Evolutionary conservation across 2,888 invertebrate species (phyloP).

Genomic region (Drosophila austrosaltans): DNA sequence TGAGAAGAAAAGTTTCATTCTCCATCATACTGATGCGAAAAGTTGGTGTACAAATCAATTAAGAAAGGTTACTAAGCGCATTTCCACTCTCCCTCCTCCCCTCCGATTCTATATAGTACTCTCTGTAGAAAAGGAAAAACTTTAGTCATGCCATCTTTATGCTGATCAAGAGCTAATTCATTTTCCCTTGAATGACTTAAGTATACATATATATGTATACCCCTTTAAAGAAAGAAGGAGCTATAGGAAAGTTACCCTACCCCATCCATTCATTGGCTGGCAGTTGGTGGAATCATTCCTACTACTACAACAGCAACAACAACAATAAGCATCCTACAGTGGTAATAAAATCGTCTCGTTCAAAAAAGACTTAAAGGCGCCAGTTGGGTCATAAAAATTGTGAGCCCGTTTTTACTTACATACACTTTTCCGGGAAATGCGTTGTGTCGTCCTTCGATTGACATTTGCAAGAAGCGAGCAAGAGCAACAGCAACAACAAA

Average conservation of each 20-base stretch:
- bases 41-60: conserved; percentile 6
- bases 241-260: too few relatives aligned
- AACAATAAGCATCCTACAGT: background rate
- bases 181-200: too few relatives aligned
- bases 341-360: conserved; percentile 12
- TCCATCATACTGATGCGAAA: background rate
- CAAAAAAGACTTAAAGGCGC: conserved; percentile 44
- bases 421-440: conserved; percentile 13
- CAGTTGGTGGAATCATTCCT: background rate
- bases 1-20: background rate
- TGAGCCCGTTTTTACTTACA: conserved; percentile 17
- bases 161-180: too few relatives aligned
- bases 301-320: background rate
- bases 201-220: too few relatives aligned
- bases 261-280: too few relatives aligned
- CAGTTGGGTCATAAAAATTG: conserved; percentile 63
- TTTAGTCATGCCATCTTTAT: background rate
- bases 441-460: conserved; percentile 30
- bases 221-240: too few relatives aligned
- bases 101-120: too few relatives aligned
- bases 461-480: conserved; percentile 24
- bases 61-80: background rate
- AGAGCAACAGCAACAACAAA: background rate
- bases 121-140: background rate
- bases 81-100: too few relatives aligned